Base-by-base conservation (phyloP, 2,797 vertebrate genomes). In the Picus viridis region DNA sequence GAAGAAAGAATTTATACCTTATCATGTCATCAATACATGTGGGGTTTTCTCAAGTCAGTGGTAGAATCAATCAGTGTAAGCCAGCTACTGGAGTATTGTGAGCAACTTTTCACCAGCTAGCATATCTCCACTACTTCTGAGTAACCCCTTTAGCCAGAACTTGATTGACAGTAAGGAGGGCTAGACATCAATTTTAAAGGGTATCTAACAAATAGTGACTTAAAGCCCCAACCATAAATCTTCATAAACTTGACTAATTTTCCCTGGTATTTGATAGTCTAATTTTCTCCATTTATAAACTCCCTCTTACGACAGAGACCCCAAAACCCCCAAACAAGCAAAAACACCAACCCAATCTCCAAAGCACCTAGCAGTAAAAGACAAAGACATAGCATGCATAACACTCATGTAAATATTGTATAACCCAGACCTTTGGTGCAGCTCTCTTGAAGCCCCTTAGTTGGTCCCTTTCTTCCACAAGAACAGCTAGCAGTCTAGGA, bases 81-180 rank as follows among this genome's bases (percentile, higher is more conserved):
- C 16, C 27, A 64, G 51, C 79, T 43, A 86, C 73, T 6, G 72
- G 47, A 6, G 16, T 53, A 47, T 69, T 88, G 22, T 83, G 65
- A 80, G 39, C 73, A 22, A 72, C 53, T 91, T 93, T 93, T 73
- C 83, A 61, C 77, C 72, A 84, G 41, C 54, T 78, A 76, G 9
- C 30, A 4, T 53, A 18, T 57, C 81, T 89, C 49, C 2, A 3
- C 41, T 77, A 27, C 39, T 91, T 85, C 54, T 77, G 6, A 41
- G 23, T 71, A 80, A 88, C 34, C 22, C 17, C 34, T 80, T 72
- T 62, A 77, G 32, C n/a, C 41, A 69, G 67, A 64, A 34, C 12
- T 65, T 81, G 17, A 56, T 56, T 58, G 32, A 72, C 63, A 72
- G 7, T 62, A 54, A 64, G 30, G 45, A 87, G 8, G 14, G 51